These are phyloP conservation scores for Anguilla anguilla DNA, from an alignment of 2,797 vertebrate genomes.

Conservation along the genomic window DNA sequence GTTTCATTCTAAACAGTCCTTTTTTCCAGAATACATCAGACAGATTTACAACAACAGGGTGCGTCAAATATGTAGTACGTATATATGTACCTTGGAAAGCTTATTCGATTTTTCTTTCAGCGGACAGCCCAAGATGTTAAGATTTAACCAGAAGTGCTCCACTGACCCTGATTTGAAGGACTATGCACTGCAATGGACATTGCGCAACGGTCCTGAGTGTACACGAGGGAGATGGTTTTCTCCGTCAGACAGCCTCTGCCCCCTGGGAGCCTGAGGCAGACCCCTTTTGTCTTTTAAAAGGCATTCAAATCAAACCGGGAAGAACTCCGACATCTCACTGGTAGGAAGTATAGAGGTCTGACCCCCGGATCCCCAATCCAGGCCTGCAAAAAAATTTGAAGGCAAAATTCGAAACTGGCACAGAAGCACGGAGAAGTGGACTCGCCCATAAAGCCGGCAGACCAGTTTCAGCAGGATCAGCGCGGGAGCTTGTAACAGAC, in stretches of 20 bases:
- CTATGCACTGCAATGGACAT: not conserved
- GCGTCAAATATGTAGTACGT: not conserved
- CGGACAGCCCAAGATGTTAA: not conserved
- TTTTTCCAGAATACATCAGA: not conserved
- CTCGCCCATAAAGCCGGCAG: not conserved
- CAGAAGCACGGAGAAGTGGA: not conserved
- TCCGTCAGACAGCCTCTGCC: not conserved
- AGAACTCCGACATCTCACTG: not conserved
- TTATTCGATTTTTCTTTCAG: not conserved
- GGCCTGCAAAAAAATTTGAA: not conserved
- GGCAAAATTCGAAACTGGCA: not conserved
- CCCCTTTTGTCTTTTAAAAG: not conserved
- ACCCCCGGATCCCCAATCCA: not conserved
- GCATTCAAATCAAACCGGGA: not conserved
- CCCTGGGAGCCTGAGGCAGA: not conserved
- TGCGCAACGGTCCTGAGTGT: not conserved
- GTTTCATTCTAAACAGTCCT: not conserved
- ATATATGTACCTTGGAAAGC: not conserved
- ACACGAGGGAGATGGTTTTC: not conserved
- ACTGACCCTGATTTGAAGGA: not conserved
- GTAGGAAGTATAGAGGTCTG: not conserved
- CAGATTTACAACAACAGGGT: not conserved
- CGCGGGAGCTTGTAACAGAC: not conserved
- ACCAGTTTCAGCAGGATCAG: not conserved
- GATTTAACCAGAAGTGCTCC: not conserved